Conservation (phyloP, 2,113 vertebrate genomes). For the Nothocercus julius region DNA sequence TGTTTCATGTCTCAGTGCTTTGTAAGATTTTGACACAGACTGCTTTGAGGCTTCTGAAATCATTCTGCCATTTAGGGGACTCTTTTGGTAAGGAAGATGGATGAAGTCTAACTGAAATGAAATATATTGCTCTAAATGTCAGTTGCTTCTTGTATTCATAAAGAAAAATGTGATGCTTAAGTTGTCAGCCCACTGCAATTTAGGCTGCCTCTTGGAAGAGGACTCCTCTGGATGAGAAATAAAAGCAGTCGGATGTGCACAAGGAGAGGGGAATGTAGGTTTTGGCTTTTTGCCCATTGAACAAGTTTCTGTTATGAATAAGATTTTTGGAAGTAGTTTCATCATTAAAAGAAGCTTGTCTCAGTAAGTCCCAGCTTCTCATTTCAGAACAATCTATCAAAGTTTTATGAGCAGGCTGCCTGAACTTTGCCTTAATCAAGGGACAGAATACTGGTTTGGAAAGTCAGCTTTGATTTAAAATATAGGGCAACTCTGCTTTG, state of each 20-base stretch:
- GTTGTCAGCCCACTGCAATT: background rate
- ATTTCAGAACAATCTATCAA: background rate
- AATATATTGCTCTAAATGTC: background rate
- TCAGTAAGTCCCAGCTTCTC: background rate
- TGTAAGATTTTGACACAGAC: background rate
- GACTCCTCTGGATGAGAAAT: background rate
- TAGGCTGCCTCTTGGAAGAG: background rate
- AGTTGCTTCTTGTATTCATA: accelerated
- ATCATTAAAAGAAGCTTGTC: background rate
- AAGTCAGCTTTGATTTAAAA: constrained; percentile 19
- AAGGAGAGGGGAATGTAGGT: background rate
- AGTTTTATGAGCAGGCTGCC: background rate
- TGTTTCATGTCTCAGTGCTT: background rate
- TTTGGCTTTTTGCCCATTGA: background rate
- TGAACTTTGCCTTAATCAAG: background rate
- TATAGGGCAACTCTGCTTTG: background rate
- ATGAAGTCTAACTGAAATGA: background rate
- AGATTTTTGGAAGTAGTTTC: background rate
- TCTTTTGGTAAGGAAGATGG: background rate
- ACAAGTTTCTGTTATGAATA: background rate
- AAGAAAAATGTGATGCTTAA: background rate
- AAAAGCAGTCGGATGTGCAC: background rate
- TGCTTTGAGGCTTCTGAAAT: background rate
- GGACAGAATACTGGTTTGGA: background rate
- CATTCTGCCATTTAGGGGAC: background rate